Base-by-base conservation (phyloP, 2,797 vertebrate species). In the Octomys mimax region DNA sequence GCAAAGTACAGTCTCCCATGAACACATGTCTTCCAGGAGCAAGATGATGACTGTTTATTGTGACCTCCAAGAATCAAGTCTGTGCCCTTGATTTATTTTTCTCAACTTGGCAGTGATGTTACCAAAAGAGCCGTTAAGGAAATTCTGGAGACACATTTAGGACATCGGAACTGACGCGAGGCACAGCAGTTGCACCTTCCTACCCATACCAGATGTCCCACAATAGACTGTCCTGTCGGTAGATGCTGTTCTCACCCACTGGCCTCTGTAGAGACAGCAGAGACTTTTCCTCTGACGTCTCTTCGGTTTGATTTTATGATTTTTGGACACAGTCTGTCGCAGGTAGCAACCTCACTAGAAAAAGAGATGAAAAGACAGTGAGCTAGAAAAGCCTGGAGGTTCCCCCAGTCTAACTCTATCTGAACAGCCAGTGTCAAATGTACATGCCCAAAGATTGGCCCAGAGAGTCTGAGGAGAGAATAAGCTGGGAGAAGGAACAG, bases 71-170 rank as follows among this genome's bases (percentile, higher is more conserved):
- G 59, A 93, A 91, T 64, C 46, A 62, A 80, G 70, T 46, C 61
- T 31, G 13, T 82, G 59, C 46, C 92, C 95, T 92, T 81, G 28
- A 39, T 54, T 57, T 36, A 81, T 42, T 89, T 96, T 94, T 77
- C 19, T 49, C 31, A 42, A 26, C 57, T 89, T 39, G 46, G n/a
- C 90, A 86, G 18, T 7, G 49, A 85, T 79, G 87, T 78, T 84
- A 85, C 16, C 52, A 59, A 73, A 46, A 61, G 28, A 95, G 46
- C 90, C 86, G 57, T 42, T 49, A 24, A 83, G 1, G 64, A 88
- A 64, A 64, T 91, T 81, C 88, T 66, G 39, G 14, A 52, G 71
- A 94, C 87, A 92, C 28, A 59, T 78, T 59, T 75, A 83, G 71
- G 61, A 36, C 49, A 26, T 57, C 0, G 0, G 49, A 85, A 95